Conservation (phyloP, 2,797 vertebrate genomes). For the Amblyopsis hoosieri region DNA sequence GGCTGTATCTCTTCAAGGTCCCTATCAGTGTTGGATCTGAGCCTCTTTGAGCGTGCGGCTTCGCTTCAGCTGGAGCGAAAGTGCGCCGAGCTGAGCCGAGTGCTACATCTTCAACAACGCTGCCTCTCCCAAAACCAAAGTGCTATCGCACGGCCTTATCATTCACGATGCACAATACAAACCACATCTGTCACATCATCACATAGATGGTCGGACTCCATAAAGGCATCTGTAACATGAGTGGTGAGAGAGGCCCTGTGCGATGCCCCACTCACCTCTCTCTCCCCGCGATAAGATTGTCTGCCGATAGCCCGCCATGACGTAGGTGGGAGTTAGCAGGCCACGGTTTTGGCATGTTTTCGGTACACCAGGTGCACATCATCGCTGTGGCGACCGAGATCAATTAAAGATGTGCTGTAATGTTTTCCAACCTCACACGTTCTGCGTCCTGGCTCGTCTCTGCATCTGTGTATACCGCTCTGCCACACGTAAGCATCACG, state of each 20-base stretch:
- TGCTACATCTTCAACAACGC: too few species aligned
- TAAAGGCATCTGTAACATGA: conserved; percentile 27
- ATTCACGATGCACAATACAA: too few species aligned
- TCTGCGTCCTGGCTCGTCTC: too few species aligned
- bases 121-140: too few species aligned
- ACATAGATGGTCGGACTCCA: conserved; percentile 12
- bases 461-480: conserved; percentile 9
- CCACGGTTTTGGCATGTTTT: conserved; percentile 39
- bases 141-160: too few species aligned
- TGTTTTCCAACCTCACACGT: conserved; percentile 9
- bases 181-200: neutral
- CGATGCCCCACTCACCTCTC: conserved; percentile 39
- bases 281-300: conserved; percentile 55
- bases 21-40: conserved; percentile 4
- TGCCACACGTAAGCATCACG: conserved; percentile 31
- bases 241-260: conserved; percentile 32
- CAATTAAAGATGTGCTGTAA: conserved; percentile 32
- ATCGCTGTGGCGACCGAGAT: conserved; percentile 46
- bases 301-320: conserved; percentile 55
- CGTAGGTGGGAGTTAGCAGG: conserved; percentile 45
- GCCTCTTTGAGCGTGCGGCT: conserved; percentile 3
- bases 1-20: neutral
- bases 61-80: conserved; percentile 11
- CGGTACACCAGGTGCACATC: conserved; percentile 46
- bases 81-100: too few species aligned